phyloP scores from a whole-genome alignment of 2,888 invertebrate genomes.

The Siphlonurus alternatus region DNA sequence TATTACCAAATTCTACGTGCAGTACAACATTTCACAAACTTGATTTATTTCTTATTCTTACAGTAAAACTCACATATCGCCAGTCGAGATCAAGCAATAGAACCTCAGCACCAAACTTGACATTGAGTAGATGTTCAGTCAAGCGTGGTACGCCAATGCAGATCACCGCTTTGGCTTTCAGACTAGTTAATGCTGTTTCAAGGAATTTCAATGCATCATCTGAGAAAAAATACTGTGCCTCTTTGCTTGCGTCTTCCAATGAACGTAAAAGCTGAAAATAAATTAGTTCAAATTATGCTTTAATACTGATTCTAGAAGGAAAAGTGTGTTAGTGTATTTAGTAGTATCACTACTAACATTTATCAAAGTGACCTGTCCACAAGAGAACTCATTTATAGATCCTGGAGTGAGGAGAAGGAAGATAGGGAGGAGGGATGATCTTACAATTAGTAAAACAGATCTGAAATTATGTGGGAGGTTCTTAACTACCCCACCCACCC shows the following conservation, averaged over 20 bases:
- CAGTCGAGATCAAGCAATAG: constrained; percentile 69
- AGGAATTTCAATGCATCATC: constrained; percentile 46
- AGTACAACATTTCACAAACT: too few species aligned
- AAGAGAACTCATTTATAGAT: too few species aligned
- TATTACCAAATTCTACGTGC: too few species aligned
- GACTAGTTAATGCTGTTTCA: constrained; percentile 35
- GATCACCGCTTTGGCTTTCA: constrained; percentile 36
- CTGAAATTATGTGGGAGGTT: too few species aligned
- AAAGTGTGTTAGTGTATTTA: background rate
- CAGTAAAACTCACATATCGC: constrained; percentile 40
- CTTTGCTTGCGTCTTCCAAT: constrained; percentile 53
- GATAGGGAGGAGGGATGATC: constrained; percentile 6
- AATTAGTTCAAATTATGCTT: too few species aligned
- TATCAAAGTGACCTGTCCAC: too few species aligned
- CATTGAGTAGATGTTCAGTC: constrained; percentile 43
- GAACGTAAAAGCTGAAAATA: constrained; percentile 37
- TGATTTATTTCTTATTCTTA: too few species aligned
- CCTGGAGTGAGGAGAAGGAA: background rate
- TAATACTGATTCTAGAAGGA: background rate
- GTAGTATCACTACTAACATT: too few species aligned
- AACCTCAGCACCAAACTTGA: constrained; percentile 29
- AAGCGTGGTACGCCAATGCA: constrained; percentile 75
- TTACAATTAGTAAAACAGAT: too few species aligned
- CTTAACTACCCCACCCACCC: too few species aligned
- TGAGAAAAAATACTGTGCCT: constrained; percentile 79